Evolutionary conservation across 2,113 vertebrate species (phyloP).

Genomic region (Gymnarchus niloticus): DNA sequence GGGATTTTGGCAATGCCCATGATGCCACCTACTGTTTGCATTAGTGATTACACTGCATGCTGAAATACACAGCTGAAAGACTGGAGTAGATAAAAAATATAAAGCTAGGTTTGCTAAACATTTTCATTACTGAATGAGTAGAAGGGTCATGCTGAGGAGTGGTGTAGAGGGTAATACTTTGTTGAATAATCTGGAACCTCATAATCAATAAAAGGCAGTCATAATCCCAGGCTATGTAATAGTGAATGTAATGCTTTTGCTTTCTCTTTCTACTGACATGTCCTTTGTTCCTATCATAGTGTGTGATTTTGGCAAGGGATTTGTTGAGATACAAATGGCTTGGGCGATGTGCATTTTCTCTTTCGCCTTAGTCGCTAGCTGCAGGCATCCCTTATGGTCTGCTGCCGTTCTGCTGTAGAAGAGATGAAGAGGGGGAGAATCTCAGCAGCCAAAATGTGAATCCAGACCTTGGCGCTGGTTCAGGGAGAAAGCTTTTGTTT

Average conservation of each 20-base stretch:
- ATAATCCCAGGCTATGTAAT: not conserved
- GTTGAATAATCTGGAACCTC: not conserved
- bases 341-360: not conserved
- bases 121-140: not conserved
- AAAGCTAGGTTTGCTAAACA: not conserved
- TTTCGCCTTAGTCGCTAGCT: not conserved
- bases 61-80: constrained; percentile 27
- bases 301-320: constrained; percentile 8
- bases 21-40: constrained; percentile 25
- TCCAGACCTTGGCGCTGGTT: constrained; percentile 12
- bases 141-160: not conserved
- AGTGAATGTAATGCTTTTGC: not conserved
- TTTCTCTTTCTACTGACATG: not conserved
- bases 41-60: constrained; percentile 26
- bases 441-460: not conserved
- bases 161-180: not conserved
- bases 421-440: not conserved
- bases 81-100: constrained; percentile 39
- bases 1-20: constrained; percentile 4
- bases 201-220: not conserved
- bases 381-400: not conserved
- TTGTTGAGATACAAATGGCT: not conserved
- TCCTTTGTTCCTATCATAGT: not conserved
- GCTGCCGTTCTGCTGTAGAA: constrained; percentile 8
- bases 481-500: not conserved